Evolutionary conservation across 1,140 invertebrate species (phyloP).

Genomic region (Drosophila kepulauana): DNA sequence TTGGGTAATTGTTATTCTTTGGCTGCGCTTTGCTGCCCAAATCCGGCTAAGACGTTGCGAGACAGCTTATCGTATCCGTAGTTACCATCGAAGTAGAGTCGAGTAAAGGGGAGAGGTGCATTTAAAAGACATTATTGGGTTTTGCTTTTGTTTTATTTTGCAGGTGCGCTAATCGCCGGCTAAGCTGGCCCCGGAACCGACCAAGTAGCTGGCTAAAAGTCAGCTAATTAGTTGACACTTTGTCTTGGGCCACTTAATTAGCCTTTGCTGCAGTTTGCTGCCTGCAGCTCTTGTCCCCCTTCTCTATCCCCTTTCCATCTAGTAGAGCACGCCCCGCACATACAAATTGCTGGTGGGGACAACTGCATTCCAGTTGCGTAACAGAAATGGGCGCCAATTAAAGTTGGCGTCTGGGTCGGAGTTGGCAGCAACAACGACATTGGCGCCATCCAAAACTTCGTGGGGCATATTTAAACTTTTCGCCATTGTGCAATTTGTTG

Average conservation of each 20-base stretch:
- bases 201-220: slow-evolving; percentile 63
- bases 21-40: slow-evolving; percentile 33
- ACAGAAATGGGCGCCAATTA: slow-evolving; percentile 82
- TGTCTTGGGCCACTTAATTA: slow-evolving; percentile 80
- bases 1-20: slow-evolving; percentile 61
- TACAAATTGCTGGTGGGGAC: slow-evolving; percentile 79
- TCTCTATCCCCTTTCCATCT: not conserved
- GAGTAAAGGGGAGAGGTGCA: slow-evolving; percentile 25
- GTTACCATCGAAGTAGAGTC: not conserved
- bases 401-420: slow-evolving; percentile 67
- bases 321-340: slow-evolving; percentile 72
- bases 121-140: slow-evolving; percentile 74
- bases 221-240: slow-evolving; percentile 80
- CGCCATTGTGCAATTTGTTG: slow-evolving; percentile 40
- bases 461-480: slow-evolving; percentile 77
- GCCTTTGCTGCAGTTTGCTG: slow-evolving; percentile 34
- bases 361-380: slow-evolving; percentile 83
- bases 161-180: slow-evolving; percentile 77
- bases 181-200: slow-evolving; percentile 55
- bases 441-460: slow-evolving; percentile 71
- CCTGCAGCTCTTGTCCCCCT: not conserved
- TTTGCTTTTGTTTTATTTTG: slow-evolving; percentile 65
- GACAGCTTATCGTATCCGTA: slow-evolving; percentile 57
- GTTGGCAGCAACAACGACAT: slow-evolving; percentile 42
- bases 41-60: slow-evolving; percentile 69